These are phyloP conservation scores for Hydrotaea cyrtoneurina DNA, from an alignment of 2,888 invertebrate genomes.

Conservation along the genomic window DNA sequence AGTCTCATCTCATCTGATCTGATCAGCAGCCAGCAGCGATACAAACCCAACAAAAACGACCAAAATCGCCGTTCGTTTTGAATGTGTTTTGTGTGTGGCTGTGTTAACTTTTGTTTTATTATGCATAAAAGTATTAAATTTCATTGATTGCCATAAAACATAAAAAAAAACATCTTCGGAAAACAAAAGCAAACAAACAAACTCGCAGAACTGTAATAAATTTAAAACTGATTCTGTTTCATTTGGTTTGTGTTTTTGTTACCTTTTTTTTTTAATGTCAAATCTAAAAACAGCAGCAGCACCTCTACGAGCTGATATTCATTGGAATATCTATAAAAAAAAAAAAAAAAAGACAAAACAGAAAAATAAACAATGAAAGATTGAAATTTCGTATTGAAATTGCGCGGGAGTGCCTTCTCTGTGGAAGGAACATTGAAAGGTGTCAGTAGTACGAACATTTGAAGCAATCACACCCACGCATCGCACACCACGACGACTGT, in stretches of 20 bases:
- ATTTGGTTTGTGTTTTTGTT: not conserved
- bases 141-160: slow-evolving; percentile 76
- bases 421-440: slow-evolving; percentile 30
- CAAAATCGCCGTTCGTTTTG: slow-evolving; percentile 51
- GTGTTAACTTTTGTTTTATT: slow-evolving; percentile 56
- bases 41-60: not conserved
- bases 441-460: slow-evolving; percentile 51
- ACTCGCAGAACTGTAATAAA: slow-evolving; percentile 67
- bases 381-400: not conserved
- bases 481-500: not conserved
- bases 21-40: not conserved
- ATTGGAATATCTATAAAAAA: slow-evolving; percentile 8
- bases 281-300: slow-evolving; percentile 74
- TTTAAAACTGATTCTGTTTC: slow-evolving; percentile 60
- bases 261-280: slow-evolving; percentile 24
- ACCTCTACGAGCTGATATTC: slow-evolving; percentile 47
- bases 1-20: not conserved
- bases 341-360: not conserved
- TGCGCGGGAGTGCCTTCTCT: slow-evolving; percentile 39
- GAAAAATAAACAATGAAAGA: slow-evolving; percentile 12
- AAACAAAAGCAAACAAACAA: slow-evolving; percentile 25
- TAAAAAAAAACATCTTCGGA: slow-evolving; percentile 48
- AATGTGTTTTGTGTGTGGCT: slow-evolving; percentile 49
- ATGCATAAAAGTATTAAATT: slow-evolving; percentile 76
- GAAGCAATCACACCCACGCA: slow-evolving; percentile 31